Evolutionary conservation across 1,140 invertebrate genomes (phyloP), one percentile per base, ranked within the genome.

Genomic region (Leucophenga varia): DNA sequence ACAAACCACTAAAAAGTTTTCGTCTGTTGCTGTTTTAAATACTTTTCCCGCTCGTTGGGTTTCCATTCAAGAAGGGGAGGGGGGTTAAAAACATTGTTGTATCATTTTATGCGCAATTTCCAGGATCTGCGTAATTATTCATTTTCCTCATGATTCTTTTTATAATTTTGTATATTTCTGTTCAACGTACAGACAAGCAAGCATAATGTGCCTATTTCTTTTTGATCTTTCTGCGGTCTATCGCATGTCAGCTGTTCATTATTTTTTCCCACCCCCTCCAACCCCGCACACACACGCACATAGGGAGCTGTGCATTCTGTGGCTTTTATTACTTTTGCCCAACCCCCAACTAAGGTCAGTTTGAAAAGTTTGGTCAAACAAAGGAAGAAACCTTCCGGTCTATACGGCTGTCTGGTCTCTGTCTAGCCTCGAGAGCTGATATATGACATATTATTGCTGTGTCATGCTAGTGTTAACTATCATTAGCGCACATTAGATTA

Each of bases 1-100:
- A 37, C 49, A 44, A 55, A 48, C 54, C 49, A 52, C 54, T 48
- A 45, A 48, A 52, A 55, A 48, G 39, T 55, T 54, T 19, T 34
- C n/a, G 39, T 42, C 19, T 43, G 48, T 20, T 42, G 38, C 48
- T 51, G 31, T 54, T 52, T 55, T 43, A 47, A 55, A 55, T 55
- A 52, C 39, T 55, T 55, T 55, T 22, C 22, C n/a, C 44, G 35
- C 43, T 16, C 13, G 6, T 16, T 35, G 32, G 6, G n/a, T n/a
- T n/a, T n/a, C n/a, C n/a, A n/a, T n/a, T n/a, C n/a, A n/a, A n/a
- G n/a, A n/a, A n/a, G n/a, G n/a, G n/a, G n/a, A n/a, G n/a, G n/a
- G n/a, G n/a, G n/a, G n/a, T n/a, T n/a, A 7, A 14, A 13, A 12
- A 4, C 37, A 45, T 41, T 36, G 37, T 13, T 50, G 19, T 45